Percentiles rank a stretch among this genome's conserved stretches.
These are phyloP conservation scores for Cossypha dichroa DNA, from an alignment of 2,797 vertebrate species.

Conservation along the genomic window DNA sequence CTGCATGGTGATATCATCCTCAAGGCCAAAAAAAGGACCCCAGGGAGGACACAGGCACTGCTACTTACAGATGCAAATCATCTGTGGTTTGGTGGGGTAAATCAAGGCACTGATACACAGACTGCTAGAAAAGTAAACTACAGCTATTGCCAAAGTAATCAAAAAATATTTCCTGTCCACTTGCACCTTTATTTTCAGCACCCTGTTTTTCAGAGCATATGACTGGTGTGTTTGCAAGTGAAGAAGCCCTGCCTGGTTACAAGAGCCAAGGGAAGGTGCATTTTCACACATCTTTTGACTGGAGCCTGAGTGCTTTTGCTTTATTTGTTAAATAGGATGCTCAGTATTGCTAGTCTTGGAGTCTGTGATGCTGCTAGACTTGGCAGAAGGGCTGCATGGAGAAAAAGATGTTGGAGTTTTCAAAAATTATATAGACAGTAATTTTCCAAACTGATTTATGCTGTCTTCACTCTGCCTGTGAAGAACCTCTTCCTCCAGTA, in stretches of 20 bases:
- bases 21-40: neutral
- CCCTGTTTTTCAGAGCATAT: neutral
- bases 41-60: neutral
- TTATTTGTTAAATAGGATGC: neutral
- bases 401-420: neutral
- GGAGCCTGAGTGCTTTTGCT: neutral
- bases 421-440: neutral
- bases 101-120: neutral
- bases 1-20: neutral
- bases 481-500: neutral
- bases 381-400: neutral
- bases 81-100: rapidly evolving
- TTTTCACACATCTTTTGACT: neutral
- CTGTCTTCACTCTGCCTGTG: neutral
- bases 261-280: neutral
- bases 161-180: neutral
- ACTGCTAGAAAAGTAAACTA: neutral
- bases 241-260: neutral
- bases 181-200: neutral
- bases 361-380: neutral
- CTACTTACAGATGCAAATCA: neutral
- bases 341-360: neutral
- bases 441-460: neutral
- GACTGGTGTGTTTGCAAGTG: neutral
- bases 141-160: neutral